phyloP scores from a whole-genome alignment of 2,113 vertebrate species.

The Neotoma lepida region DNA sequence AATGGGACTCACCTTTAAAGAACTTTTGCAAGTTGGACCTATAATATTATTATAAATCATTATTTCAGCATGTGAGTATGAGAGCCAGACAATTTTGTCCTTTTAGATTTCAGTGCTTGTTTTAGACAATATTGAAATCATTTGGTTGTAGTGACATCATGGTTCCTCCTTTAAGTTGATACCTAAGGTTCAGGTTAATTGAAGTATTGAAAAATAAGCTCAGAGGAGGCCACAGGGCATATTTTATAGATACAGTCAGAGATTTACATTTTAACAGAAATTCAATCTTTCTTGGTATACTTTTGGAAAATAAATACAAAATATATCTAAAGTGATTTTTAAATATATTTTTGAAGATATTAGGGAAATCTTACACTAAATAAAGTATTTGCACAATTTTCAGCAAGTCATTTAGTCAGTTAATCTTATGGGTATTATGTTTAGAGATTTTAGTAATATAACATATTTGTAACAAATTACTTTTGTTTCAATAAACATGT shows the following conservation, averaged over 20 bases:
- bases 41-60: background rate
- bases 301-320: background rate
- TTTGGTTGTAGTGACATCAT: background rate
- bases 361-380: background rate
- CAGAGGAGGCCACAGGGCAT: background rate
- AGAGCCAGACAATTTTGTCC: background rate
- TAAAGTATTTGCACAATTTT: background rate
- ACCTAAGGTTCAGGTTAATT: background rate
- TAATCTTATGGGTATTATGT: background rate
- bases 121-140: background rate
- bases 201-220: conserved; percentile 1
- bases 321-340: background rate
- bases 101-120: background rate
- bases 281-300: background rate
- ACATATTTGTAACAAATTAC: background rate
- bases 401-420: background rate
- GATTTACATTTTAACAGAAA: background rate
- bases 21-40: background rate
- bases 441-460: background rate
- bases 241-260: background rate
- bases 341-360: background rate
- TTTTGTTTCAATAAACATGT: background rate
- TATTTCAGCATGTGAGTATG: background rate
- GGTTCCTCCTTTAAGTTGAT: background rate
- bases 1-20: background rate